Evolutionary conservation across 2,888 invertebrate species (phyloP).

Genomic region (Criorhina ranunculi): DNA sequence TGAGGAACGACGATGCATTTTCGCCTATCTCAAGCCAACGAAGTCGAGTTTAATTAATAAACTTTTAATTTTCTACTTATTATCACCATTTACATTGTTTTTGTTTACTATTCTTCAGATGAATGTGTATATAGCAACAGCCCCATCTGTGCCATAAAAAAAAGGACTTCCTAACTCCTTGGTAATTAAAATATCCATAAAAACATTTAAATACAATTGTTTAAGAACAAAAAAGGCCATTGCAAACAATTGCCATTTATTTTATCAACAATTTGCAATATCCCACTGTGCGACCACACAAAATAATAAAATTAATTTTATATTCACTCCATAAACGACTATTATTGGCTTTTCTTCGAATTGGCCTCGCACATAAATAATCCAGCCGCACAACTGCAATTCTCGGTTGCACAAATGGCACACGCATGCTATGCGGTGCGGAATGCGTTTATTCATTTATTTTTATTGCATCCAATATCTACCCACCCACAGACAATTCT

Average conservation of each 20-base stretch:
- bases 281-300: constrained; percentile 30
- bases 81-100: too few species aligned
- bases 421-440: constrained; percentile 9
- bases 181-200: too few species aligned
- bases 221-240: neutral
- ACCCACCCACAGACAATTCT: too few species aligned
- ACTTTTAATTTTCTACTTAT: too few species aligned
- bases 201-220: neutral
- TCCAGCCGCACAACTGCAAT: constrained; percentile 25
- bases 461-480: too few species aligned
- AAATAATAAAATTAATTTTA: constrained; percentile 60
- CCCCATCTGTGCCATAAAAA: too few species aligned
- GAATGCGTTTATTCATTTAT: neutral
- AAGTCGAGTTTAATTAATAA: too few species aligned
- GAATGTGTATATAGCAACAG: too few species aligned
- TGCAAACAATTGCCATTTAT: constrained; percentile 32
- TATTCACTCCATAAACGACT: constrained; percentile 41
- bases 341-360: constrained; percentile 59
- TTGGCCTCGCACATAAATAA: constrained; percentile 33
- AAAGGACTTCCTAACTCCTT: too few species aligned
- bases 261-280: constrained; percentile 24
- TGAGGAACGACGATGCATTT: too few species aligned
- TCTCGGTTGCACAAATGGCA: constrained; percentile 18
- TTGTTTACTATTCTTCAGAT: too few species aligned
- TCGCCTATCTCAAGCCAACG: too few species aligned